Base-by-base conservation (phyloP, 2,888 invertebrate species). In the Orgyia antiqua region DNA sequence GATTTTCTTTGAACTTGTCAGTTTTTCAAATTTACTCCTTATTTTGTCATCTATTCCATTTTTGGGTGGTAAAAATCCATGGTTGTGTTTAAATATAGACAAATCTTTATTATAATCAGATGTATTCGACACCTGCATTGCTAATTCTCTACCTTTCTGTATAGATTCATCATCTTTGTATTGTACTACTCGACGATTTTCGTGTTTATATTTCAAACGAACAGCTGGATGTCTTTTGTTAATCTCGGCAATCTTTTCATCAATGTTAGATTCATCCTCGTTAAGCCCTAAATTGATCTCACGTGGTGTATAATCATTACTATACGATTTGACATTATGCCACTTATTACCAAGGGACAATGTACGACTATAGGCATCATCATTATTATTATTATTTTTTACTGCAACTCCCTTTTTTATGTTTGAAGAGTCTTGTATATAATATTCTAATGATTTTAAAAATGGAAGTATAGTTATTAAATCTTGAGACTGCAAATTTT, bases 241-340 rank as follows among this genome's bases (percentile, higher is more conserved):
- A 2, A 32, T 45, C 36, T 63, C 45, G 1, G 47, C 48, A 29
- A 61, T 50, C 34, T 59, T 62, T 35, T 50, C 45, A 2, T 64
- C 47, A 1, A 52, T 41, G 19, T 39, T 34, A 23, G 25, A 45
- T 31, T 56, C 42, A 9, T 32, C 51, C 21, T 41, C 29, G 1
- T 53, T 51, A 13, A 55, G 43, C 20, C 67, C 55, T 38, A 69
- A 35, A 39, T 66, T 64, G 10, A 77, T 57, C 27, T 61, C 57
- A 6, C 73, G 59, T 1, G 78, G 78, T 10, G 73, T 72, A 27
- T 68, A 74, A 32, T 75, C 69, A 36, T 77, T 78, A 42, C 42
- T 77, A 32, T 73, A 78, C 2, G 74, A 65, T 47, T 75, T 78
- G 1, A 77, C 66, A 42, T 80, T 79, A 41, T 79, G 79, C 83